These are phyloP conservation scores for Drosophila navojoa DNA, from an alignment of 1,140 invertebrate genomes.

Conservation along the genomic window DNA sequence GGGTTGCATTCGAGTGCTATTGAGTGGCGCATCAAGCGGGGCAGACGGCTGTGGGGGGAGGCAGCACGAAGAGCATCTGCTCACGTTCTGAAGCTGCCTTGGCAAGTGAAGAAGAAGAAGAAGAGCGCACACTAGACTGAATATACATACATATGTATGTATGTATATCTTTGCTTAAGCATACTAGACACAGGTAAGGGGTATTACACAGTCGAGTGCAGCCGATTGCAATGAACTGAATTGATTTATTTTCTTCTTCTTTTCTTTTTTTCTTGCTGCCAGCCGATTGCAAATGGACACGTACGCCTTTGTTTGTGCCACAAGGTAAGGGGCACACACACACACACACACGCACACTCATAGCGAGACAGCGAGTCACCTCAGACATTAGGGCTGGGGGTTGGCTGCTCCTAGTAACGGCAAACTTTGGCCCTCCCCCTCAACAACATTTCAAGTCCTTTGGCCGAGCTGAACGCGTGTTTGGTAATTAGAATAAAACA, in stretches of 20 bases:
- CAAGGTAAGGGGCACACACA: neutral
- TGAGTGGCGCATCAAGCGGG: neutral
- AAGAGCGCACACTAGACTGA: too few relatives aligned
- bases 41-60: neutral
- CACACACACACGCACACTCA: too few relatives aligned
- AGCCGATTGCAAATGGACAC: conserved; percentile 27
- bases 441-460: neutral
- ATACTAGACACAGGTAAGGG: neutral
- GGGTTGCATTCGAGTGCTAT: conserved; percentile 15
- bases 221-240: neutral
- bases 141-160: too few relatives aligned
- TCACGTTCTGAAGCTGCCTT: too few relatives aligned
- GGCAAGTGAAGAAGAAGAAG: too few relatives aligned
- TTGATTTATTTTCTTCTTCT: neutral
- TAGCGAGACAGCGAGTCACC: too few relatives aligned
- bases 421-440: neutral
- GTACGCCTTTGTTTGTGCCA: conserved; percentile 25
- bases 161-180: too few relatives aligned
- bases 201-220: neutral
- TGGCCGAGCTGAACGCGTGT: neutral
- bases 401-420: neutral
- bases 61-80: too few relatives aligned
- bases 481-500: conserved; percentile 31
- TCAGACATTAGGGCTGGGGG: neutral
- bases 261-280: neutral